Base-by-base conservation (phyloP, 2,113 vertebrate species). In the Synodontis membranacea region DNA sequence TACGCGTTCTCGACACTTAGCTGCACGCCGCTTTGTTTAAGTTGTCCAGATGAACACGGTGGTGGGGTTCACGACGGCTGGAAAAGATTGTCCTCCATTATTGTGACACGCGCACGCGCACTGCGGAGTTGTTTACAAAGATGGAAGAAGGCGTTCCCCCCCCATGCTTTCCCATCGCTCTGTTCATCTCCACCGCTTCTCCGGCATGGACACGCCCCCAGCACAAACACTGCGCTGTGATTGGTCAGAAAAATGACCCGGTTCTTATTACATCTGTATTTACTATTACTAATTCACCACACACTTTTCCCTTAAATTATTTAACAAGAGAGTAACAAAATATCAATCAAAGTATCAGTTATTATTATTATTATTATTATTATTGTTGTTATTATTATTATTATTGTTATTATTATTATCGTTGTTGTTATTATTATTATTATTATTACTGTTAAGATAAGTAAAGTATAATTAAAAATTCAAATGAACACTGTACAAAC, bases 31-130 rank as follows among this genome's bases (percentile, higher is more conserved):
- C 87, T 62, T 56, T 42, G 17, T 76, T 80, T 56, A 50, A 86
- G 74, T 56, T 48, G 50, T 60, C 9, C 72, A 89, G 42, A 52
- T 83, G 70, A 86, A 78, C 86, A 84, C 86, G 37, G 90, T 68
- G 82, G 80, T 86, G 89, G 88, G 85, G 90, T 90, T 92, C 90
- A 92, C 87, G 84, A 34, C 89, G 82, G 86, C 64, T 86, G 89
- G 86, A 87, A 90, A 91, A 92, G 88, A 91, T 88, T 87, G 91
- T 93, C 93, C 91, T 93, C 95, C 95, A 95, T 96, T 95, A 92
- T 87, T 93, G 88, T 84, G 81, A 48, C 88, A 87, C 54, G 89
- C 95, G 94, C 95, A 95, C 92, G 95, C 94, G 68, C 92, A 94
- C 89, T 93, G 34, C 86, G 80, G 79, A 64, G 92, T 93, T 95